Evolutionary conservation across 1,140 invertebrate species (phyloP).

Genomic region (Drosophila serrata): DNA sequence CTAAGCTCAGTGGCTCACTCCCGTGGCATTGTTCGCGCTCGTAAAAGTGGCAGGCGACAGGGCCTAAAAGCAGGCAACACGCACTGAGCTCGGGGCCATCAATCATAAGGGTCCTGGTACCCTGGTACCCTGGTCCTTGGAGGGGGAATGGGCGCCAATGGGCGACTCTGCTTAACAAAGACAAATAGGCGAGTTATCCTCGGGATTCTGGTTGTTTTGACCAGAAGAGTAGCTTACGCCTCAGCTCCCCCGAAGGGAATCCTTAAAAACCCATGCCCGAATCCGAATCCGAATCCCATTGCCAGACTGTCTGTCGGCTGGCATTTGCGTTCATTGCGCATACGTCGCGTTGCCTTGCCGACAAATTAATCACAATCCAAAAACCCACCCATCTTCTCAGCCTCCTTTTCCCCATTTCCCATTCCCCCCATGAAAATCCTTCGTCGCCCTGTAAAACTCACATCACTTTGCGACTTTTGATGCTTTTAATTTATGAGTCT

Average conservation of each 20-base stretch:
- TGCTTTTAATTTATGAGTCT: slow-evolving; percentile 65
- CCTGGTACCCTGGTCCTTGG: slow-evolving; percentile 3
- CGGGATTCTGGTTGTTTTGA: slow-evolving; percentile 48
- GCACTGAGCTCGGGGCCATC: slow-evolving; percentile 53
- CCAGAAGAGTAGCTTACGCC: slow-evolving; percentile 29
- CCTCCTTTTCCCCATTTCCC: neutral
- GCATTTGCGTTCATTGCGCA: slow-evolving; percentile 64
- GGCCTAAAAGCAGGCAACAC: slow-evolving; percentile 64
- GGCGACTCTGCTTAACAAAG: slow-evolving; percentile 62
- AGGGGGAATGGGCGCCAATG: neutral
- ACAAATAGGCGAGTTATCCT: slow-evolving; percentile 66
- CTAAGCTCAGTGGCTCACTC: slow-evolving; percentile 56
- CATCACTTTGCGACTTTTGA: slow-evolving; percentile 51
- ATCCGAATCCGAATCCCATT: neutral
- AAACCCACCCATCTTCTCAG: neutral
- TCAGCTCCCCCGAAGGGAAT: neutral
- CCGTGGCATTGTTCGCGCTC: slow-evolving; percentile 44
- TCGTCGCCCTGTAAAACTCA: slow-evolving; percentile 41
- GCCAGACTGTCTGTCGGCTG: slow-evolving; percentile 29
- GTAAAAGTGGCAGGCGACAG: slow-evolving; percentile 60
- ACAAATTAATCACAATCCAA: slow-evolving; percentile 73
- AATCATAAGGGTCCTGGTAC: slow-evolving; percentile 62
- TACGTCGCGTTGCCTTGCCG: slow-evolving; percentile 65
- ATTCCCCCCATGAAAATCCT: slow-evolving; percentile 41
- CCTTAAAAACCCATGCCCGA: too few species aligned